Base-by-base conservation (phyloP, 2,113 vertebrate genomes). In the Butastur rufipennis region DNA sequence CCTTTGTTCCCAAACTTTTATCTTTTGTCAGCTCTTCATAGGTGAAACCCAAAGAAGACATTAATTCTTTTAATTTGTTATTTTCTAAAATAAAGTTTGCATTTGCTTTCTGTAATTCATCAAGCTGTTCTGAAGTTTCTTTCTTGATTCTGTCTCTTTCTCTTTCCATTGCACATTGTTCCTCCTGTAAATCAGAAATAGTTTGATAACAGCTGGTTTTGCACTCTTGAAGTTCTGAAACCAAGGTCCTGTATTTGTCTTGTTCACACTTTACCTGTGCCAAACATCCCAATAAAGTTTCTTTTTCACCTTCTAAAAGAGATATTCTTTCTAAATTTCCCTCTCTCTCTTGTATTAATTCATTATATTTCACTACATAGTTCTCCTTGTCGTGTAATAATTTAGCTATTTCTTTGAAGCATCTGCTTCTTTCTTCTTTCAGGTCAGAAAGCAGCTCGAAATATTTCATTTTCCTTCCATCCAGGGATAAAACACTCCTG, bases 381-480 rank as follows among this genome's bases (percentile, higher is more conserved):
- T 88, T 80, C 52, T 97, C 95, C 10, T 73, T 98, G 55, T 97
- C 97, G 52, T 77, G 83, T 50, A 94, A 52, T 38, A 98, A 96
- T 52, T 38, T 59, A 92, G 95, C 85, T 23, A 98, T 98, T 55
- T 96, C 97, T 48, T 94, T 97, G 26, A 98, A 95, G 68, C 96
- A 96, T 8, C 86, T 95, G 61, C 96, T 97, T 19, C 97, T 98
- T 92, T 99, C 98, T 86, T 90, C 95, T 95, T 98, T 95, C 70
- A 98, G 91, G 47, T 96, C 94, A 59, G 96, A 93, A n/a, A 97
- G 40, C 40, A 98, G 52, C 63, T 95, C 95, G 7, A 77, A 86
- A 53, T 74, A 90, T 2, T 56, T 75, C 3, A 10, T 65, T 66
- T 94, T 78, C 22, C 61, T 81, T 85, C 29, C 13, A 65, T 88